These are phyloP conservation scores for Anoura caudifer DNA, from an alignment of 2,113 vertebrate genomes.

Conservation along the genomic window DNA sequence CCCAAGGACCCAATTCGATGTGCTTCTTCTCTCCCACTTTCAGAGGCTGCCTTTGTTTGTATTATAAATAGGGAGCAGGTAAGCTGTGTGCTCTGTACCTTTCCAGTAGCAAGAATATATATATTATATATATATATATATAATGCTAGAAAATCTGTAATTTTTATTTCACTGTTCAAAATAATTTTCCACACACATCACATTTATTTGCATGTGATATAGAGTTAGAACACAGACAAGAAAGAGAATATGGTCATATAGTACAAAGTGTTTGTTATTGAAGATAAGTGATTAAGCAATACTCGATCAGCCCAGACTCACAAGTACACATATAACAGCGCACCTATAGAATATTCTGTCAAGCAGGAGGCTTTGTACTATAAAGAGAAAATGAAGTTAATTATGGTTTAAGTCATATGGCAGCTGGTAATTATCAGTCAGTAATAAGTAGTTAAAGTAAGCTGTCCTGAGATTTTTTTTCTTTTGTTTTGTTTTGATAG, in stretches of 20 bases:
- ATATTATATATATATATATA: too few species aligned
- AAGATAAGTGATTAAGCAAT: background rate
- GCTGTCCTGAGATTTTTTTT: background rate
- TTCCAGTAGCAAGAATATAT: background rate
- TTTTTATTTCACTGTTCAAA: background rate
- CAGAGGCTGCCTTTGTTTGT: background rate
- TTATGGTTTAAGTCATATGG: background rate
- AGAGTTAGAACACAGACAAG: background rate
- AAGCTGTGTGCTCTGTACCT: background rate
- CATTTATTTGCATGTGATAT: background rate
- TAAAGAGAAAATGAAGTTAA: background rate
- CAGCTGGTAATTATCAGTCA: background rate
- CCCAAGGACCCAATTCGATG: background rate
- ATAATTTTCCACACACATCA: background rate
- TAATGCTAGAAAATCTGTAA: background rate
- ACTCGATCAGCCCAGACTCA: background rate
- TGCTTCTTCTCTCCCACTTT: background rate
- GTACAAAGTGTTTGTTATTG: background rate
- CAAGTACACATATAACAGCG: background rate
- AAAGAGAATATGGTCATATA: background rate
- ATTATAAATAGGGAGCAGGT: background rate
- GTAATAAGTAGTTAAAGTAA: background rate
- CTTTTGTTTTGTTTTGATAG: background rate
- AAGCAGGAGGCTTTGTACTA: background rate
- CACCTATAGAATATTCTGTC: background rate